phyloP scores from a whole-genome alignment of 1,140 invertebrate genomes.

The Paramacrobiotus metropolitanus region DNA sequence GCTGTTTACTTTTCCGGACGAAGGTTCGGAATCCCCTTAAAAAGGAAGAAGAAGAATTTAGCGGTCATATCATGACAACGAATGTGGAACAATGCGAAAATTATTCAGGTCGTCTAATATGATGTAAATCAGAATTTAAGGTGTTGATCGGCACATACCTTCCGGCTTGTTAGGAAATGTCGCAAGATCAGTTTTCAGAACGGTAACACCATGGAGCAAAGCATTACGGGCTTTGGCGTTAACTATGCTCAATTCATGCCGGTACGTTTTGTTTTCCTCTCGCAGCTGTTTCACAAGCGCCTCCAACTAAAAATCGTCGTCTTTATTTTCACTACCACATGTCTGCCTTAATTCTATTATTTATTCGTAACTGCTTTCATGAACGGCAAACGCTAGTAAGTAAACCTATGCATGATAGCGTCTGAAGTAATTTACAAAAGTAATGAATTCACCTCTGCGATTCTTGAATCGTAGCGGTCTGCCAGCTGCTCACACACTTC shows the following conservation, averaged over 20 bases:
- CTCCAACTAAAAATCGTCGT: not conserved
- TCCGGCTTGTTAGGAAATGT: not conserved
- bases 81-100: too few species aligned
- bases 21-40: too few species aligned
- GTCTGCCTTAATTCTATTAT: too few species aligned
- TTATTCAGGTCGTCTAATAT: too few species aligned
- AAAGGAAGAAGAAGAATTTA: too few species aligned
- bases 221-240: not conserved
- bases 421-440: not conserved
- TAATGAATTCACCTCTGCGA: slow-evolving; percentile 16
- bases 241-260: not conserved
- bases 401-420: not conserved
- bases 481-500: slow-evolving; percentile 21
- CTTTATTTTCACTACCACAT: too few species aligned
- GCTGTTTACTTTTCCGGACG: too few species aligned
- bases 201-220: not conserved
- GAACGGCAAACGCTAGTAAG: too few species aligned
- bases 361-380: too few species aligned
- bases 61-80: too few species aligned
- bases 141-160: too few species aligned
- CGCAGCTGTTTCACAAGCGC: not conserved
- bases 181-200: not conserved
- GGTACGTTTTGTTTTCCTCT: not conserved
- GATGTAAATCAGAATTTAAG: too few species aligned
- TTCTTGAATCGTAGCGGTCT: slow-evolving; percentile 20